These are phyloP conservation scores for Platyrinchus mystaceus DNA, from an alignment of 2,797 vertebrate species.

Conservation along the genomic window DNA sequence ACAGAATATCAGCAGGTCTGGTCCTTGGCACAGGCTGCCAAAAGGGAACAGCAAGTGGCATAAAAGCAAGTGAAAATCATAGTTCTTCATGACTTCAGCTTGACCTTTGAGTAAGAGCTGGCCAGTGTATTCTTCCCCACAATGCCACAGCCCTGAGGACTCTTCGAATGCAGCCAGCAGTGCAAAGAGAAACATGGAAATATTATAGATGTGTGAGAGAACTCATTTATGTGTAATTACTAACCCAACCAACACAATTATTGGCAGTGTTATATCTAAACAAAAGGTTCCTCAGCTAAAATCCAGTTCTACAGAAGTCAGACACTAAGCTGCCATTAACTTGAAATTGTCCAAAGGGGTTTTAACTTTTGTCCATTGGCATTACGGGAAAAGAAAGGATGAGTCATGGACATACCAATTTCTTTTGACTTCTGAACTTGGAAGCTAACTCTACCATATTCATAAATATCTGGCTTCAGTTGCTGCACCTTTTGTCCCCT, in stretches of 20 bases:
- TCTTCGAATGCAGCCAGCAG: not conserved
- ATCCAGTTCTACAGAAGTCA: not conserved
- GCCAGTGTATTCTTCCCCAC: not conserved
- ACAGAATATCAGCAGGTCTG: not conserved
- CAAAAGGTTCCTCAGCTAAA: not conserved
- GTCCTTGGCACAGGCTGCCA: not conserved
- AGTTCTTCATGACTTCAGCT: not conserved
- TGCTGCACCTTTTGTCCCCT: not conserved
- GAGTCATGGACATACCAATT: not conserved
- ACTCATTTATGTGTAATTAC: not conserved
- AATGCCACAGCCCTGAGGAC: not conserved
- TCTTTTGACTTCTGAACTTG: not conserved
- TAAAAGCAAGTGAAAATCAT: not conserved
- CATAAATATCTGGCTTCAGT: not conserved
- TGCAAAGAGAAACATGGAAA: not conserved
- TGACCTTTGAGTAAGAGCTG: not conserved
- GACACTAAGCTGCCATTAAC: not conserved
- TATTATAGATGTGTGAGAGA: not conserved
- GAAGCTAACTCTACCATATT: not conserved
- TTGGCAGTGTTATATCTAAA: not conserved
- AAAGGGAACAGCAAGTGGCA: not conserved
- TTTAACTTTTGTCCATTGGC: not conserved
- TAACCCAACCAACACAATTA: not conserved
- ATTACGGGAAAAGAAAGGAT: not conserved
- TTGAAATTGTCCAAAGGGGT: rapidly evolving